Evolutionary conservation across 64 coral and sea anemone genomes (phyloP).

Genomic region (Acropora yongei): DNA sequence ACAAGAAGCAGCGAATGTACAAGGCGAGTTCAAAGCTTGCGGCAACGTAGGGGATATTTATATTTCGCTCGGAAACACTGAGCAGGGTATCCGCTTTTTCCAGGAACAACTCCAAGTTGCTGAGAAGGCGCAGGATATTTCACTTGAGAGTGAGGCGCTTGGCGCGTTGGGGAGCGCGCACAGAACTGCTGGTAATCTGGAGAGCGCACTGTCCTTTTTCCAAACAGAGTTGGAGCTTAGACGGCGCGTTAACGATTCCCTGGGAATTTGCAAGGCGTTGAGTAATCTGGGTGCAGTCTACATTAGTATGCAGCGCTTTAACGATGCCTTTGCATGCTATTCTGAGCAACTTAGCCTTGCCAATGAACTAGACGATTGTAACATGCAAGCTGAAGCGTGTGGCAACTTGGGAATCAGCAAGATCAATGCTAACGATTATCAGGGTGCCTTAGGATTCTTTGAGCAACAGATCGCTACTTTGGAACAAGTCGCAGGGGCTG

Average conservation of each 20-base stretch:
- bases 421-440: conserved; percentile 71
- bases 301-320: conserved; percentile 30
- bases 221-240: conserved; percentile 67
- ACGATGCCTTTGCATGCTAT: conserved; percentile 81
- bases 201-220: conserved; percentile 73
- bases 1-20: conserved; percentile 63
- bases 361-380: conserved; percentile 72
- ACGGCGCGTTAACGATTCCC: conserved; percentile 35
- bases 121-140: conserved; percentile 61
- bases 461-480: conserved; percentile 80
- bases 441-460: conserved; percentile 82
- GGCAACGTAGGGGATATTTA: conserved; percentile 95
- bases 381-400: conserved; percentile 66
- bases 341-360: conserved; percentile 79
- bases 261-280: conserved; percentile 70
- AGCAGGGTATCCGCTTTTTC: conserved; percentile 78
- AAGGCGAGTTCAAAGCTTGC: conserved; percentile 82
- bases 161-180: conserved; percentile 82
- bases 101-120: conserved; percentile 87
- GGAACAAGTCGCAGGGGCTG: conserved; percentile 60
- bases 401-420: conserved; percentile 88
- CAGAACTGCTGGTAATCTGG: conserved; percentile 67
- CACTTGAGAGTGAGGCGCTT: conserved; percentile 75
- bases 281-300: conserved; percentile 78
- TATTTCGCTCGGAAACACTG: conserved; percentile 66